These are phyloP conservation scores for Podarcis raffonei DNA, from an alignment of 2,113 vertebrate genomes.

Conservation along the genomic window DNA sequence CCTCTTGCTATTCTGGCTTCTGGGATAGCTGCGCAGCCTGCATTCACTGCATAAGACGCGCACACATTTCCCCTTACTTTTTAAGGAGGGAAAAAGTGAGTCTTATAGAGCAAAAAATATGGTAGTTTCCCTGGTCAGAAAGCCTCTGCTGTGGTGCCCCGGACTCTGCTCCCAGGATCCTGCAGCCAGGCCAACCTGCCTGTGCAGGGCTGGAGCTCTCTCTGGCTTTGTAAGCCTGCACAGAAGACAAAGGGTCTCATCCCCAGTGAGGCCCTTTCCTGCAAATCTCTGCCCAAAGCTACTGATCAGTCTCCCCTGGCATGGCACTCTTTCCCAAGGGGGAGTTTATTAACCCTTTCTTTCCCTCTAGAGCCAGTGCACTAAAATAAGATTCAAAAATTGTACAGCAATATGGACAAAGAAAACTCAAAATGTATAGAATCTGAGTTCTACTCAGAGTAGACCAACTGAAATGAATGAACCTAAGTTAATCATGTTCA, in stretches of 20 bases:
- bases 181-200: neutral
- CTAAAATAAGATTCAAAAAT: neutral
- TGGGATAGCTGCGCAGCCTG: too few relatives aligned
- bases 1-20: too few relatives aligned
- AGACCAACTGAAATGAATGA: too few relatives aligned
- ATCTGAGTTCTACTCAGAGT: too few relatives aligned
- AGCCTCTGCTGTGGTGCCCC: neutral
- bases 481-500: too few relatives aligned
- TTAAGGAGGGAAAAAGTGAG: too few relatives aligned
- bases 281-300: neutral
- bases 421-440: too few relatives aligned
- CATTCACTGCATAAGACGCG: too few relatives aligned
- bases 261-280: neutral
- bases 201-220: neutral
- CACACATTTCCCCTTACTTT: too few relatives aligned
- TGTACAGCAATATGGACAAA: neutral
- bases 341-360: neutral
- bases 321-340: neutral
- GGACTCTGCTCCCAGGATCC: neutral
- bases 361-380: neutral
- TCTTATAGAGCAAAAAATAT: too few relatives aligned
- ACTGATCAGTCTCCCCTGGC: neutral
- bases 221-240: neutral
- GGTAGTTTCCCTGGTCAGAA: neutral
- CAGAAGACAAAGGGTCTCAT: neutral